These are phyloP conservation scores for Dryobates pubescens DNA, from an alignment of 2,797 vertebrate genomes.

Conservation along the genomic window DNA sequence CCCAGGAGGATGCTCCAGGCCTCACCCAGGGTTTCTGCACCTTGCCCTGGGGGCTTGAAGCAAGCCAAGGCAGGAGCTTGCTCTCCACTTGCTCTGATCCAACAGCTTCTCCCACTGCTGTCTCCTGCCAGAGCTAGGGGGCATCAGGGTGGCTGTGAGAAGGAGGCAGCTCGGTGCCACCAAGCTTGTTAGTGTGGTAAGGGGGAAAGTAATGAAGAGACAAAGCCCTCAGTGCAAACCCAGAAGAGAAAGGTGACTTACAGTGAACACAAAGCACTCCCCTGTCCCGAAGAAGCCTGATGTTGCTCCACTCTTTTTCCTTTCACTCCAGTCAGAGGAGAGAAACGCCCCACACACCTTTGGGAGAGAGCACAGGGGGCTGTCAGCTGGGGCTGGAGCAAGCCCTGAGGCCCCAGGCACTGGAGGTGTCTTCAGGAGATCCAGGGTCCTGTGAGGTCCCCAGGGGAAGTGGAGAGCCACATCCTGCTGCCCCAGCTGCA, in stretches of 20 bases:
- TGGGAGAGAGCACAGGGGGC: background rate
- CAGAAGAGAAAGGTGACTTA: constrained; percentile 60
- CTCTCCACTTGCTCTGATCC: background rate
- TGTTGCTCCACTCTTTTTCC: constrained; percentile 73
- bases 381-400: background rate
- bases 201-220: background rate
- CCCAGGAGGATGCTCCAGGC: background rate
- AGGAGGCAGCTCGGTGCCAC: background rate
- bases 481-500: background rate
- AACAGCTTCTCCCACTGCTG: background rate
- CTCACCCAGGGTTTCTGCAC: accelerated
- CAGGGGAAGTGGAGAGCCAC: background rate
- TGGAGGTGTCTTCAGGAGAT: accelerated
- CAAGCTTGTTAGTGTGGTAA: background rate
- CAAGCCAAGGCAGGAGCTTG: accelerated
- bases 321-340: constrained; percentile 84
- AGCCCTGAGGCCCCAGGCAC: accelerated
- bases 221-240: background rate
- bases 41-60: accelerated
- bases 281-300: constrained; percentile 85
- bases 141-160: accelerated
- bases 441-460: background rate
- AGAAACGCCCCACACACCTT: constrained; percentile 88
- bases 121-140: background rate
- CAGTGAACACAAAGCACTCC: constrained; percentile 89